phyloP scores from a whole-genome alignment of 1,140 invertebrate genomes.

The Theocolax elegans region DNA sequence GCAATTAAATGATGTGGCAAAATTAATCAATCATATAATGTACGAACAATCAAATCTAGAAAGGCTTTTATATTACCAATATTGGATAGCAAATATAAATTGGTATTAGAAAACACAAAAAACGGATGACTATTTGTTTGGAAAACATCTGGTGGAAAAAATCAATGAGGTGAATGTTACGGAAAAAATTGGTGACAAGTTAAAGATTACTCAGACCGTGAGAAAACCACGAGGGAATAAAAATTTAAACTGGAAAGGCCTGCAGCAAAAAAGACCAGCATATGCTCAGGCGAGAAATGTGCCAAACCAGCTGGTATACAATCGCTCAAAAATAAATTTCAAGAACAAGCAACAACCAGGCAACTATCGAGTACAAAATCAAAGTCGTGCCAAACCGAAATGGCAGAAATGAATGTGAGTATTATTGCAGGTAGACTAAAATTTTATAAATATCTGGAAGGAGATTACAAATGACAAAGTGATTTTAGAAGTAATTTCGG shows the following conservation, averaged over 20 bases:
- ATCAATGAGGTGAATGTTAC: neutral
- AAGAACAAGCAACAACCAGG: neutral
- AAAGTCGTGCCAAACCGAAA: too few species aligned
- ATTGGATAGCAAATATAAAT: neutral
- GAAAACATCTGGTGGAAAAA: neutral
- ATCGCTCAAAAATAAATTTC: neutral
- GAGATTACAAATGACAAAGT: conserved; percentile 37
- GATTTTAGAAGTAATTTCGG: conserved; percentile 35
- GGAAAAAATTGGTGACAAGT: neutral
- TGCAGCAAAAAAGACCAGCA: neutral
- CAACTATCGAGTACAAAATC: neutral
- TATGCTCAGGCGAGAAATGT: neutral
- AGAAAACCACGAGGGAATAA: too few species aligned
- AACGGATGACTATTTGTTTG: neutral
- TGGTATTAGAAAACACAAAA: neutral
- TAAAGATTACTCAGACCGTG: neutral
- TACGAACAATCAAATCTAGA: neutral
- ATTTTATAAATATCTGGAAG: conserved; percentile 40
- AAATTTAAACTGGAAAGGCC: neutral
- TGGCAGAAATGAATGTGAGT: conserved; percentile 27
- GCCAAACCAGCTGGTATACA: neutral
- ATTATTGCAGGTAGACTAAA: conserved; percentile 41
- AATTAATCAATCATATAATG: neutral
- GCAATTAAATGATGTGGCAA: neutral
- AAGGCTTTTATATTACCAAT: conserved; percentile 9